Percentiles rank a stretch among this genome's conserved stretches.
Evolutionary conservation across 2,113 vertebrate genomes (phyloP).

Genomic region (Tor tambroides): DNA sequence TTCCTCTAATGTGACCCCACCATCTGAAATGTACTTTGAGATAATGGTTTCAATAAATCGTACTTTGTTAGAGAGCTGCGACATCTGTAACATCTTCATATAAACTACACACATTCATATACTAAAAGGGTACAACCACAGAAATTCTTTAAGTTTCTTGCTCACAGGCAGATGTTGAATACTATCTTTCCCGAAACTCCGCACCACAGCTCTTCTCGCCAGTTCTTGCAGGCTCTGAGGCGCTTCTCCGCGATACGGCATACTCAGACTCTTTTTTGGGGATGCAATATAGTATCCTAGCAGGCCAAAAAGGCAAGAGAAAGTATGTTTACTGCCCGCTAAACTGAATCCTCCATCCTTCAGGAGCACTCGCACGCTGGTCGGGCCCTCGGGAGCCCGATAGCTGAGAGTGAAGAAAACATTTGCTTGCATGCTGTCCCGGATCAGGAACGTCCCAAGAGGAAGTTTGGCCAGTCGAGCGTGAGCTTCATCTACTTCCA

Average conservation of each 20-base stretch:
- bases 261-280: conserved; percentile 82
- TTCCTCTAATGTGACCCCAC: background rate
- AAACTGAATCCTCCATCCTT: conserved; percentile 83
- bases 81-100: background rate
- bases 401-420: conserved; percentile 97
- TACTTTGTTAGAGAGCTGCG: background rate
- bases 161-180: conserved; percentile 79
- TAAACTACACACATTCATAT: conserved; percentile 18
- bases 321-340: conserved; percentile 87
- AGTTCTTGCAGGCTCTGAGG: conserved; percentile 87
- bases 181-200: conserved; percentile 79
- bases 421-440: conserved; percentile 91
- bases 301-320: conserved; percentile 87
- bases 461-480: conserved; percentile 76
- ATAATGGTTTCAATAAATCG: background rate
- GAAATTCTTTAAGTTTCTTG: conserved; percentile 35
- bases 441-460: conserved; percentile 89
- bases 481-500: conserved; percentile 87
- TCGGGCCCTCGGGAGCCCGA: conserved; percentile 83
- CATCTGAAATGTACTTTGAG: background rate
- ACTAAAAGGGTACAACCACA: conserved; percentile 35
- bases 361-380: conserved; percentile 89
- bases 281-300: conserved; percentile 86
- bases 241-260: conserved; percentile 81
- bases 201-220: conserved; percentile 85